phyloP scores from a whole-genome alignment of 2,113 vertebrate species.

The Callospermophilus lateralis region DNA sequence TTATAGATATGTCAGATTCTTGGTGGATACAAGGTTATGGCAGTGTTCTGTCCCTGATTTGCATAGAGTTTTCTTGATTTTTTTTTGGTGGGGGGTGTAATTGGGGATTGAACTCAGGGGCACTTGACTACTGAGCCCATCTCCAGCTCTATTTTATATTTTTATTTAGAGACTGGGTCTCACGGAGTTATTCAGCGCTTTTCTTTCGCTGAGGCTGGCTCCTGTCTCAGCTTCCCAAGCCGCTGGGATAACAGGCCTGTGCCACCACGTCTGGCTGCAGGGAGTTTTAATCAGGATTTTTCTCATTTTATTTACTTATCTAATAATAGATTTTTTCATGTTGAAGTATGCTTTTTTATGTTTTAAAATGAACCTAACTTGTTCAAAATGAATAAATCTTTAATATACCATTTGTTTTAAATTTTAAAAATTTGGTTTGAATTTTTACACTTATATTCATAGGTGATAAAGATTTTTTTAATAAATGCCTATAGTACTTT shows the following conservation, averaged over 20 bases:
- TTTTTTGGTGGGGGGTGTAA: too few relatives aligned
- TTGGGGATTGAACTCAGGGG: too few relatives aligned
- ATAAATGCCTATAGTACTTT: neutral
- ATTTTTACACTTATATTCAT: neutral
- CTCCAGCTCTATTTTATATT: too few relatives aligned
- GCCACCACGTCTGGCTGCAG: neutral
- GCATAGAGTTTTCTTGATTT: neutral
- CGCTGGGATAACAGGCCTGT: too few relatives aligned
- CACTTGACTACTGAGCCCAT: too few relatives aligned
- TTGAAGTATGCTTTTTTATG: neutral
- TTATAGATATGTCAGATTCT: neutral
- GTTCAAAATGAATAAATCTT: neutral
- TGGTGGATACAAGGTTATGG: neutral
- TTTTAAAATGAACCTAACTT: neutral
- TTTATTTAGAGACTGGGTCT: too few relatives aligned
- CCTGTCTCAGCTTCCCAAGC: too few relatives aligned
- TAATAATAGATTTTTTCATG: neutral
- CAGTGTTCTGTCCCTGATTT: neutral
- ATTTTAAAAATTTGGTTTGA: neutral
- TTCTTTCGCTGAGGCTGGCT: too few relatives aligned
- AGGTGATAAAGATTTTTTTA: neutral
- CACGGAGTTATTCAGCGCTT: too few relatives aligned
- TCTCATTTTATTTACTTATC: neutral
- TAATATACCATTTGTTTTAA: neutral
- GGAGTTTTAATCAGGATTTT: neutral